Evolutionary conservation across 2,113 vertebrate genomes (phyloP).

Genomic region (Mirza zaza): DNA sequence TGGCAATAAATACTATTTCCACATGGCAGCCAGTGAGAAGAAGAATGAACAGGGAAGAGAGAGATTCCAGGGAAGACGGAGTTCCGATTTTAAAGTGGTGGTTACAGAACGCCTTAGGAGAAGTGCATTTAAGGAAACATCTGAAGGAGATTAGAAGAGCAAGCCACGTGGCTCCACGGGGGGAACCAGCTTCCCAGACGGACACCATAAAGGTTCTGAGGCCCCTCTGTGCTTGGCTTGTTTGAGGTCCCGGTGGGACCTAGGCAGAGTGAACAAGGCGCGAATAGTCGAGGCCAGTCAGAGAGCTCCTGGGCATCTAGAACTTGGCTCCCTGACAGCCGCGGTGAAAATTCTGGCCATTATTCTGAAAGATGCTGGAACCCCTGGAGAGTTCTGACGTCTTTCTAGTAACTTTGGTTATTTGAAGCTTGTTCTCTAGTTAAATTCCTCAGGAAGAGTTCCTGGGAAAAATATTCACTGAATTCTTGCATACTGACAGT

Average conservation of each 20-base stretch:
- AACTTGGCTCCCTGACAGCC: neutral
- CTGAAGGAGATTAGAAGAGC: neutral
- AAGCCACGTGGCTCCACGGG: fast-evolving
- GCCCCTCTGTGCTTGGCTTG: neutral
- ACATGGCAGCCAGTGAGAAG: neutral
- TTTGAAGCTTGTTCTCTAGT: neutral
- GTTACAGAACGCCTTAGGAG: neutral
- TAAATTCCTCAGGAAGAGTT: neutral
- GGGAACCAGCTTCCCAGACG: neutral
- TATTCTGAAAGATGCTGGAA: neutral
- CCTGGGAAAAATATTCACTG: neutral
- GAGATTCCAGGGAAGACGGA: fast-evolving
- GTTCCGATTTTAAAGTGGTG: neutral
- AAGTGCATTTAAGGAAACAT: neutral
- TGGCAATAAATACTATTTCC: neutral
- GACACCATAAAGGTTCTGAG: neutral
- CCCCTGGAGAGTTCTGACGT: neutral
- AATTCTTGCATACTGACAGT: neutral
- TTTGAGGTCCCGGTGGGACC: neutral
- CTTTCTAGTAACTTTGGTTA: neutral
- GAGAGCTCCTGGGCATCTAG: neutral
- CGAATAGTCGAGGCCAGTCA: neutral
- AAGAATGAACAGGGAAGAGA: neutral
- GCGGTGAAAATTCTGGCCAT: neutral
- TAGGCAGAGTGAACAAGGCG: neutral